Conservation (phyloP, 2,797 vertebrate genomes). For the Sternotherus odoratus region DNA sequence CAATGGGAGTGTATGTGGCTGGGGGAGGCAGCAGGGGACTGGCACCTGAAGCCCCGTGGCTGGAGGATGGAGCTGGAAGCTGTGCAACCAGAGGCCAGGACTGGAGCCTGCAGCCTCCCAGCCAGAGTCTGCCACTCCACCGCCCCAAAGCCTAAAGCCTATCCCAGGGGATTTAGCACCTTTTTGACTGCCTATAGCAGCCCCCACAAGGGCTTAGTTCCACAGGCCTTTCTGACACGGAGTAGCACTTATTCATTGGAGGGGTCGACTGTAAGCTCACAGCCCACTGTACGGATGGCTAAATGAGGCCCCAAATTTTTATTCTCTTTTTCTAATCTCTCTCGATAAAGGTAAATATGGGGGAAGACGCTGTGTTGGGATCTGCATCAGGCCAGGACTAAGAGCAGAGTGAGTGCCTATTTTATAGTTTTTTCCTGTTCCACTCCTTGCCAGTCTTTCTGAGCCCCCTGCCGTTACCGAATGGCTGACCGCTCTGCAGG, state of each 20-base stretch:
- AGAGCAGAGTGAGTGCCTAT: not conserved
- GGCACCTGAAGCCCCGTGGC: no score
- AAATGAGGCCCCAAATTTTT: not conserved
- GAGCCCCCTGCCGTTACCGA: not conserved
- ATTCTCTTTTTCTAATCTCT: not conserved
- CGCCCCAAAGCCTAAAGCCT: no score
- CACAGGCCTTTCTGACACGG: not conserved
- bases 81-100: no score
- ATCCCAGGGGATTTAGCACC: not conserved
- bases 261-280: not conserved
- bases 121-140: no score
- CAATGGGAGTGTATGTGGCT: no score
- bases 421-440: not conserved
- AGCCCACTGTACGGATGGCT: not conserved
- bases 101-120: no score
- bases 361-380: not conserved
- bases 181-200: not conserved
- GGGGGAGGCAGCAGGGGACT: no score
- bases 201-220: not conserved
- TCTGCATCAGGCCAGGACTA: not conserved
- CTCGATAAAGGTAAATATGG: constrained; percentile 2
- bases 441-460: not conserved
- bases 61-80: no score
- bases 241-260: not conserved
- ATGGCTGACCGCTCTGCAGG: no score